Base-by-base conservation (phyloP, 2,113 vertebrate genomes). In the Semnopithecus entellus region DNA sequence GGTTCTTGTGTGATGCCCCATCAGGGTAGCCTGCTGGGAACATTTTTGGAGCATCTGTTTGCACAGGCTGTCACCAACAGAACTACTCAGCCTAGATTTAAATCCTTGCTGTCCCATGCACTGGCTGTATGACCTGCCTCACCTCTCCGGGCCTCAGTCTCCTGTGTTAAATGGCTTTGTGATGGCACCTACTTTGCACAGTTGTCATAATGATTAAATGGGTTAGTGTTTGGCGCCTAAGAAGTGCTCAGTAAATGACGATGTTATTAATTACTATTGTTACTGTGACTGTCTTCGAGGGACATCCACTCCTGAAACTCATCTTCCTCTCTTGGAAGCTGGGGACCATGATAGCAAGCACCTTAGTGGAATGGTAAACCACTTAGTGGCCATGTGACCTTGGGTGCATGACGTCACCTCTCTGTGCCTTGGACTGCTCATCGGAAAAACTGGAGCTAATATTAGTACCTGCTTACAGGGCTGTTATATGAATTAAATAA, bases 221-320 rank as follows among this genome's bases (percentile, higher is more conserved):
- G 30, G 57, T 32, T 55, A 23, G 2, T 10, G 17, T 57, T 68
- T 20, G 12, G 7, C 30, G 6, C 40, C n/a, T 27, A 25, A n/a
- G 55, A 94, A 84, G 20, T 32, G 11, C 72, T 70, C 55, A 18
- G 1, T 82, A 76, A 48, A 25, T 45, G 18, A n/a, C 2, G 4
- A 11, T 8, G 22, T 88, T 45, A 27, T n/a, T 55, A 55, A 25
- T 43, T 38, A 32, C 40, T 32, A 0, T 57, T 23, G 4, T 22
- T 17, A 22, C 22, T 8, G 1, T 20, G 30, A 32, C 13, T 45
- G 27, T 35, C 80, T 57, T 75, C 25, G 35, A 38, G 70, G 43
- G 6, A 50, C 0, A 0, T 17, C 35, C 1, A 66, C 30, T 68
- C 52, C 68, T 3, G 0, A 32, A 50, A 17, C 13, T 66, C 40